Evolutionary conservation across 2,888 invertebrate species (phyloP), one percentile per base, ranked within the genome.

Genomic region (Dasypogon diadema): DNA sequence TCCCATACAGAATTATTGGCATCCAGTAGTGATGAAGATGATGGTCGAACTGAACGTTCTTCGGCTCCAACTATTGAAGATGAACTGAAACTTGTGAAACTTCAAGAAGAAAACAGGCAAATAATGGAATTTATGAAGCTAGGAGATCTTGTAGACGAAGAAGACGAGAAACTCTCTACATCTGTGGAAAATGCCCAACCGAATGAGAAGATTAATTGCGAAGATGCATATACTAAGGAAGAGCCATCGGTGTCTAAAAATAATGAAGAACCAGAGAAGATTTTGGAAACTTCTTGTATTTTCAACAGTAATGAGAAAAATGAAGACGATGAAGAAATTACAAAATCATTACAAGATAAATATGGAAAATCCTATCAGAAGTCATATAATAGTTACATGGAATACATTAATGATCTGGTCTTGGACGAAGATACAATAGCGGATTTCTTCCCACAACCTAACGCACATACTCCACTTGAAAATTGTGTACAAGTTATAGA

Each of bases 1-100:
- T 77, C 82, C 22, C 82, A 83, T 65, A 75, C 79, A 34, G 54
- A 81, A 0, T 56, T 84, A 4, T 72, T 84, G 2, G 77, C 77
- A 2, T 83, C 85, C 2, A 83, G 84, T 1, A 84, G 84, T 75
- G 85, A 85, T 0, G 84, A 84, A 65, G 79, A 79, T 0, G 85
- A 58, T 2, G 56, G 46, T 2, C 12, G 22, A 5, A 46, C 46
- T 24, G 56, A 6, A 51, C 68, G 0, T 58, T 79, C n/a, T 58
- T 73, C 24, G 12, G 70, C 54, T 70, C 76, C 0, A 80, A 80
- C 26, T 58, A 58, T 2, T 76, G 65, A 26, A 81, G 80, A 10
- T 75, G 75, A 65, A 30, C 58, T 2, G 75, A 77, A 75, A 34
- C 56, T 1, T 74, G 76, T 65, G 60, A 70, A 3, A 2, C 14